Percentiles rank a stretch among this genome's conserved stretches.
Conservation (phyloP, 2,797 vertebrate genomes). For the Pelodytes ibericus region DNA sequence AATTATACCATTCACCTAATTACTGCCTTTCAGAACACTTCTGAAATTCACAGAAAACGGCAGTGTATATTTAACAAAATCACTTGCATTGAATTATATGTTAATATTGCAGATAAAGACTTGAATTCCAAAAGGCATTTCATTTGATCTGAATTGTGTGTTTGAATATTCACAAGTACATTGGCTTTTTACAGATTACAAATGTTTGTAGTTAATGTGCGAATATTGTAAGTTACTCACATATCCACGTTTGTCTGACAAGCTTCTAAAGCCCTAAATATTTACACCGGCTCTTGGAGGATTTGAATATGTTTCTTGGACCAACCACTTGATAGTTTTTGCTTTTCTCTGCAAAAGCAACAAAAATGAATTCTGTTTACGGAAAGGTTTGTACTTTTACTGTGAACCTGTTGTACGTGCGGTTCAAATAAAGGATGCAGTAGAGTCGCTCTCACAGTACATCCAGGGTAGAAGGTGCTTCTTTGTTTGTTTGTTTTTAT, state of each 20-base stretch:
- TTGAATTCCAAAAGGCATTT: too few species aligned
- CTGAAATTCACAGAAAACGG: too few species aligned
- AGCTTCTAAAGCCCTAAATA: not conserved
- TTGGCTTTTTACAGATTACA: too few species aligned
- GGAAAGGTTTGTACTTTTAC: constrained; percentile 52
- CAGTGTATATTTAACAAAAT: too few species aligned
- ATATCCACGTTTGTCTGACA: too few species aligned
- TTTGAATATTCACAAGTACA: too few species aligned
- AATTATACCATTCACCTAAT: too few species aligned
- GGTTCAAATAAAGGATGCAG: constrained; percentile 42
- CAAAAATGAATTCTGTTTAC: constrained; percentile 54
- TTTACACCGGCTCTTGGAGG: constrained; percentile 49
- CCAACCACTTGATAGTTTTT: constrained; percentile 62
- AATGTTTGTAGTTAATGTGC: not conserved
- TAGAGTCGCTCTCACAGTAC: constrained; percentile 50
- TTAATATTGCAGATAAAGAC: too few species aligned
- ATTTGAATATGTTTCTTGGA: constrained; percentile 64
- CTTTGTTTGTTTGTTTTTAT: constrained; percentile 44
- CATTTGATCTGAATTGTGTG: too few species aligned
- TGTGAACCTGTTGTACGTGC: constrained; percentile 52
- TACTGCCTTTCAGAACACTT: too few species aligned
- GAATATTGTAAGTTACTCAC: not conserved
- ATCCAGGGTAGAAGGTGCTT: constrained; percentile 54
- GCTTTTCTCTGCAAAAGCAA: constrained; percentile 38
- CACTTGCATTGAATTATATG: too few species aligned